Conservation (phyloP, 2,888 invertebrate species). For the Bugulina stolonifera region DNA sequence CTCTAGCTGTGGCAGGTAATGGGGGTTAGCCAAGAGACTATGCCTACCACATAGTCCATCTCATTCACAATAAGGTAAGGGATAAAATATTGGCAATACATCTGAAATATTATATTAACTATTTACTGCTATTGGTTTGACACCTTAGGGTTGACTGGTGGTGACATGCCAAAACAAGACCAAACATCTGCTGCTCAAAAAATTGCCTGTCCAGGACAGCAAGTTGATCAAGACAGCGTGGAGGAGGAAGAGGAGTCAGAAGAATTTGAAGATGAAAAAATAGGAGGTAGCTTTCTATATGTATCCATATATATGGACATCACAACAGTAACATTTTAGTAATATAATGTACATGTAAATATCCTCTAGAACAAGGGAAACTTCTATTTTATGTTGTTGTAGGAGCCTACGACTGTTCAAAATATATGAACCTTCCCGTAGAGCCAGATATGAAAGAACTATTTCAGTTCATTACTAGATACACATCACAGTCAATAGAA, state of each 20-base stretch:
- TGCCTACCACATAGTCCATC: no score
- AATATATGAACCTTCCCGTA: constrained; percentile 75
- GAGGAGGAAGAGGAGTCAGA: constrained; percentile 29
- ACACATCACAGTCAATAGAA: constrained; percentile 85
- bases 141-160: no score
- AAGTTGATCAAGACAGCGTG: constrained; percentile 29
- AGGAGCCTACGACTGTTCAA: constrained; percentile 70
- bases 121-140: no score
- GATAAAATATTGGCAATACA: no score
- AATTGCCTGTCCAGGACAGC: constrained; percentile 32
- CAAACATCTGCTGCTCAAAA: not conserved
- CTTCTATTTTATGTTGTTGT: no score
- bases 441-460: constrained; percentile 80
- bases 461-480: constrained; percentile 86
- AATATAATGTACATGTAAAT: no score
- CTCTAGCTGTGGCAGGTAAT: no score
- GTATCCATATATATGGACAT: not conserved
- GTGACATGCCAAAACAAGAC: not conserved
- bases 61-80: no score
- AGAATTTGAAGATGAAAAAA: constrained; percentile 32
- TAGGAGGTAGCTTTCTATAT: constrained; percentile 32
- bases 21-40: no score
- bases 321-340: not conserved
- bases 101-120: no score
- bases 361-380: no score